Percentiles rank a stretch among this genome's conserved stretches.
These are phyloP conservation scores for Caretta caretta DNA, from an alignment of 2,113 vertebrate genomes.

Conservation along the genomic window DNA sequence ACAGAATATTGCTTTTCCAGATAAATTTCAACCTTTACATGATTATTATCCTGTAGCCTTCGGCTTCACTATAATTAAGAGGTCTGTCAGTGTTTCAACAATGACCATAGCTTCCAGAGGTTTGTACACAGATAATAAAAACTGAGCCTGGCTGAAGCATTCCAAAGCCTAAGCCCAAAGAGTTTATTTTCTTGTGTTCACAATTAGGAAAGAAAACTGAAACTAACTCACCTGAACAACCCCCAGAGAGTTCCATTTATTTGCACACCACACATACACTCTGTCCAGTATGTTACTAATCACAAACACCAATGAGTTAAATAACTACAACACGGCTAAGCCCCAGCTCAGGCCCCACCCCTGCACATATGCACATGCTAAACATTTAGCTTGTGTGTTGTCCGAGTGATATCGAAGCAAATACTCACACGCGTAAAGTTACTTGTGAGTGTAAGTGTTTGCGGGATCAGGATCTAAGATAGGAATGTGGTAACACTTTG, in stretches of 20 bases:
- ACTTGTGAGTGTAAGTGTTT: not conserved
- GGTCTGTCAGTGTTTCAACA: not conserved
- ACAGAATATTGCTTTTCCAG: not conserved
- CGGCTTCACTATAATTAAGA: not conserved
- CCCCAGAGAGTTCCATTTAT: not conserved
- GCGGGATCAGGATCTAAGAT: not conserved
- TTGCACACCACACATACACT: not conserved
- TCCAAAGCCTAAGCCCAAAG: not conserved
- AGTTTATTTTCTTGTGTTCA: not conserved
- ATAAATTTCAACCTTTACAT: not conserved
- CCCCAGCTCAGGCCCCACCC: not conserved
- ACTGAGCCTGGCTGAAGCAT: not conserved
- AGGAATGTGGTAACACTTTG: not conserved
- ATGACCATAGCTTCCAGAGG: not conserved
- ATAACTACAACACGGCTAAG: not conserved
- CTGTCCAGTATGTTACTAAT: not conserved
- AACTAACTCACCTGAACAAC: not conserved
- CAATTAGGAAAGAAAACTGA: not conserved
- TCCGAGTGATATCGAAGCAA: not conserved
- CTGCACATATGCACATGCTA: not conserved
- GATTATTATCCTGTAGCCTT: not conserved
- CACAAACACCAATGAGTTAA: rapidly evolving
- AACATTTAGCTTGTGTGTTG: not conserved
- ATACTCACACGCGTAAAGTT: not conserved
- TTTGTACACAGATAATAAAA: not conserved